Base-by-base conservation (phyloP, 2,888 invertebrate genomes). In the Myopa testacea region DNA sequence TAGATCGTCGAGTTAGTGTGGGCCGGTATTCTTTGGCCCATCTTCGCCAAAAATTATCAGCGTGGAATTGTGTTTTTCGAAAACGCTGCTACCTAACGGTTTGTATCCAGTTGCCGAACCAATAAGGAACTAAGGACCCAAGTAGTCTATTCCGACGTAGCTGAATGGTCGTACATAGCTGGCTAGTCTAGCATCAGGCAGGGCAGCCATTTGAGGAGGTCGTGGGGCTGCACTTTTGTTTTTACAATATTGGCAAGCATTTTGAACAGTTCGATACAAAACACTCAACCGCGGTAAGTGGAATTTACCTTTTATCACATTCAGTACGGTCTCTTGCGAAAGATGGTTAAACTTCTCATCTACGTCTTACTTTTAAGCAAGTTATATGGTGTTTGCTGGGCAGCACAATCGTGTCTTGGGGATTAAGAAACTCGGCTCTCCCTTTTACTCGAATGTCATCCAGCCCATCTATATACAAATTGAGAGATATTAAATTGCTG, bases 81-180 rank as follows among this genome's bases (percentile, higher is more conserved):
- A 26, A 26, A 26, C 26, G 4, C 16, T 68, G 34, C 14, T 4
- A 68, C 62, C 38, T 70, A 50, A 34, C 19, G 73, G 63, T 10
- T 45, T 62, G n/a, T 73, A 63, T 16, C 50, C 50, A 63, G 14
- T 52, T 55, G 65, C 38, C 4, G 45, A 60, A 4, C 60, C 72
- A 6, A 72, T 58, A 58, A 71, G 55, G 16, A 68, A 69, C 4
- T 81, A 16, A n/a, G 81, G 81, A 1, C 80, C 81, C 62, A 82
- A 82, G 60, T 79, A 82, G 19, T 83, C 80, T 14, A 82, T 60
- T 45, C 78, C 80, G 1, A 72, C 77, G 19, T 76, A 81, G 5
- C 78, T 80, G 62, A 82, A 82, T 12, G 80, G 80, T 5, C 72
- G 34, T 40, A 58, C 60, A 37, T 78, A 80, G 5, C 68, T 77